A percentile compares a stretch with the other conserved stretches of the same genome.
These are phyloP conservation scores for Pseudococcus longispinus DNA, from an alignment of 2,888 invertebrate genomes.

Conservation along the genomic window DNA sequence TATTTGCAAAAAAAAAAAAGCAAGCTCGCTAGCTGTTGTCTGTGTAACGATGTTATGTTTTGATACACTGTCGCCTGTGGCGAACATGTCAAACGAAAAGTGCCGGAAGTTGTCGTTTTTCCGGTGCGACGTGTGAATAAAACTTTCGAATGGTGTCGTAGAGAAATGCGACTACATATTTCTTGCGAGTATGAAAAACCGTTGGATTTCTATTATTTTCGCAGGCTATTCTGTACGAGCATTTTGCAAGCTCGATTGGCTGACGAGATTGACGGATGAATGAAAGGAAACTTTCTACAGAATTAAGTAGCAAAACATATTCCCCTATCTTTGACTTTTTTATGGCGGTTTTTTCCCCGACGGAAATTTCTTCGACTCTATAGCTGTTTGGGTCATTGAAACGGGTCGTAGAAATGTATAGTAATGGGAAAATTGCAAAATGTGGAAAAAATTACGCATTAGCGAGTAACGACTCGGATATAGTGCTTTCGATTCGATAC, in stretches of 20 bases:
- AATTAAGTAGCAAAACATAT: conserved; percentile 48
- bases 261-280: conserved; percentile 46
- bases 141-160: conserved; percentile 33
- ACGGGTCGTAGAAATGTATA: not conserved
- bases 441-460: not conserved
- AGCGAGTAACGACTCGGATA: not conserved
- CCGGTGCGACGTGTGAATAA: conserved; percentile 50
- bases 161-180: conserved; percentile 28
- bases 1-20: not conserved
- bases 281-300: conserved; percentile 39
- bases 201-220: conserved; percentile 41
- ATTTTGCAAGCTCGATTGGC: conserved; percentile 48
- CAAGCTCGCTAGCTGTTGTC: conserved; percentile 10
- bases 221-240: not conserved
- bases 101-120: conserved; percentile 54
- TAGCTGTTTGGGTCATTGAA: conserved; percentile 8
- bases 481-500: not conserved
- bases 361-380: not conserved
- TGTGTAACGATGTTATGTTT: conserved; percentile 41
- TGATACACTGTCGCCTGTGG: conserved; percentile 45
- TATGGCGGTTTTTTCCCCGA: not conserved
- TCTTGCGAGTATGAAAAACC: conserved; percentile 23
- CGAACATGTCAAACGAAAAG: conserved; percentile 54
- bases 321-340: conserved; percentile 10
- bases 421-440: not conserved